These are phyloP conservation scores for Calliopum simillimum DNA, from an alignment of 2,888 invertebrate species.

Conservation along the genomic window DNA sequence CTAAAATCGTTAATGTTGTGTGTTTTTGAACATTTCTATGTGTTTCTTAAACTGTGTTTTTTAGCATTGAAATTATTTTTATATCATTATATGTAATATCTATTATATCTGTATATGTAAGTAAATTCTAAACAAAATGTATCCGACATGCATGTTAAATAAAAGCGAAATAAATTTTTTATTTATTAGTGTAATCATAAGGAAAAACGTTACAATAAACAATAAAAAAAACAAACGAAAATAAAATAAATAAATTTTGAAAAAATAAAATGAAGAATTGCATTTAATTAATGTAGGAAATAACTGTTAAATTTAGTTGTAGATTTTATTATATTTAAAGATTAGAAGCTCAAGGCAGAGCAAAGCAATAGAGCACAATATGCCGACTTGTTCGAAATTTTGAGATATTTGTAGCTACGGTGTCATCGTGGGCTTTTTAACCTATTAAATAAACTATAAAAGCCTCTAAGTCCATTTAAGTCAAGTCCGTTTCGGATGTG, in stretches of 20 bases:
- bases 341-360: too few species aligned
- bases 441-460: too few species aligned
- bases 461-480: too few species aligned
- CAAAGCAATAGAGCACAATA: too few species aligned
- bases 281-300: neutral
- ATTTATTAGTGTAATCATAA: constrained; percentile 18
- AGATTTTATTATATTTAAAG: too few species aligned
- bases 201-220: constrained; percentile 4
- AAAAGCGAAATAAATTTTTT: constrained; percentile 1
- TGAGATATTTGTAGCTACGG: too few species aligned
- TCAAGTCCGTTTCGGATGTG: too few species aligned
- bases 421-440: too few species aligned
- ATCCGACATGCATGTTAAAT: constrained; percentile 17
- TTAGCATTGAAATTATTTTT: constrained; percentile 22
- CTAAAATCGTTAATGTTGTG: constrained; percentile 31
- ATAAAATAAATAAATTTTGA: constrained; percentile 15
- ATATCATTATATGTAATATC: neutral
- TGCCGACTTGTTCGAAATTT: too few species aligned
- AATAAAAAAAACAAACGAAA: constrained; percentile 6
- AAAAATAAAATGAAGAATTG: neutral
- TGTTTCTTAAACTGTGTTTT: constrained; percentile 20
- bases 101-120: neutral
- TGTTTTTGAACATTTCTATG: constrained; percentile 21
- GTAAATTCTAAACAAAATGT: neutral
- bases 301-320: too few species aligned